Evolutionary conservation across 2,797 vertebrate species (phyloP).

Genomic region (Lacerta agilis): DNA sequence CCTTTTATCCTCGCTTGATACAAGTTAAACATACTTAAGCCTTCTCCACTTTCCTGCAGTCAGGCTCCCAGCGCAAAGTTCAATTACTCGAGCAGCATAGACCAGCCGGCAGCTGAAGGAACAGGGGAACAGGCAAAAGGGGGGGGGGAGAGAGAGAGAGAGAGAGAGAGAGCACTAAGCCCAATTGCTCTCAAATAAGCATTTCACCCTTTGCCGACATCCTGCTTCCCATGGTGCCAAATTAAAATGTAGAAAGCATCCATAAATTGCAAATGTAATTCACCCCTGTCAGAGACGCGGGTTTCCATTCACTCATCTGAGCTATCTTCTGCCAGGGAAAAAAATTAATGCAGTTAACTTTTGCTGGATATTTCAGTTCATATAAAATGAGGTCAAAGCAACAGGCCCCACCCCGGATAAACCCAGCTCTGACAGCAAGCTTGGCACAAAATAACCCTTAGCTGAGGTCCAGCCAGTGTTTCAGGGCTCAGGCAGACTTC

Average conservation of each 20-base stretch:
- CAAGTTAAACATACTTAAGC: not conserved
- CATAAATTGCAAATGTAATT: not conserved
- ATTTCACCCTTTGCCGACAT: not conserved
- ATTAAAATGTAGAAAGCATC: conserved; percentile 2
- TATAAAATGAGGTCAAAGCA: not conserved
- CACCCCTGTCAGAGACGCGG: not conserved
- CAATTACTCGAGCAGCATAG: not conserved
- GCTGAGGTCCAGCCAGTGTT: no score
- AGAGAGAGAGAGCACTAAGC: not conserved
- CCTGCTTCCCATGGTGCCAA: not conserved
- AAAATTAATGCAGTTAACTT: not conserved
- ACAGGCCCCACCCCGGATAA: no score
- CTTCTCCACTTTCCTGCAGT: not conserved
- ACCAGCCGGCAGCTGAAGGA: not conserved
- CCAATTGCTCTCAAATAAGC: not conserved
- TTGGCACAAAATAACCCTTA: no score
- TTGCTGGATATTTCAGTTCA: not conserved
- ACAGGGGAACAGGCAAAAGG: not conserved
- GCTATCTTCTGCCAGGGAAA: not conserved
- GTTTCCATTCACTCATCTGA: not conserved
- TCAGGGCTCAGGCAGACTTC: no score
- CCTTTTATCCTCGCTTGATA: not conserved
- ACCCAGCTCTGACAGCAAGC: no score
- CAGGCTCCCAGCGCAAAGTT: not conserved
- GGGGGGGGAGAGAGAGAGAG: not conserved